Evolutionary conservation across 2,797 vertebrate genomes (phyloP).

Genomic region (Girardinus metallicus): DNA sequence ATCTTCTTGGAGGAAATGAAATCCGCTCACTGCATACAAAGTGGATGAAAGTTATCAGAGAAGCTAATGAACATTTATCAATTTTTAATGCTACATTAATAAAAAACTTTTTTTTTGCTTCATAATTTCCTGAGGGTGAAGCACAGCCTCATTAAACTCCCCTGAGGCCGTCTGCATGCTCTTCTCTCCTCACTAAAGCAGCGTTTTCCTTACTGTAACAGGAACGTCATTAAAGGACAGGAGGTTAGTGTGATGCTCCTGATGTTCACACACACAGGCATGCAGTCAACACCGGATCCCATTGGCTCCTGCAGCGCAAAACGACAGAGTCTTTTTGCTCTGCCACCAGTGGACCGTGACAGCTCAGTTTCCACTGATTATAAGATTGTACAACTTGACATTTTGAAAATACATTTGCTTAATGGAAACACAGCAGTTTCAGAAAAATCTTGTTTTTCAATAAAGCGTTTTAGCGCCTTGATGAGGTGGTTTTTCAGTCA

Average conservation of each 20-base stretch:
- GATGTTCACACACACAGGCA: background rate
- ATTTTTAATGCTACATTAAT: slow-evolving; percentile 79
- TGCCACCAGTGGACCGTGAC: background rate
- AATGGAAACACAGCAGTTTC: no score
- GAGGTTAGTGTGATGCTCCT: background rate
- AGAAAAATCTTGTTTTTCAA: no score
- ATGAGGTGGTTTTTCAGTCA: no score
- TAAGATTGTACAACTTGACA: no score
- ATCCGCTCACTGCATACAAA: slow-evolving; percentile 57
- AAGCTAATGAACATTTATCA: slow-evolving; percentile 71
- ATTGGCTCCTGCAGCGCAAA: no score
- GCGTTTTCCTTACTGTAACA: slow-evolving; percentile 9
- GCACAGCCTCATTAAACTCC: slow-evolving; percentile 32
- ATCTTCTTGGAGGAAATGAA: slow-evolving; percentile 58
- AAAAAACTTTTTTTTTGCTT: slow-evolving; percentile 68
- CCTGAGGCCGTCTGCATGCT: slow-evolving; percentile 33
- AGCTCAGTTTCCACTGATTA: no score
- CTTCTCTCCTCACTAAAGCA: slow-evolving; percentile 49
- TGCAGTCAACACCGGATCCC: background rate
- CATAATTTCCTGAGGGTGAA: slow-evolving; percentile 63
- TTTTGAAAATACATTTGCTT: no score
- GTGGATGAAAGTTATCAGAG: slow-evolving; percentile 64
- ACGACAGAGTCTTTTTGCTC: background rate
- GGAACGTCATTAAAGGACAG: background rate
- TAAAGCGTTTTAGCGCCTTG: no score